Percentiles rank a stretch among this genome's conserved stretches.
Conservation (phyloP, 2,888 invertebrate genomes). For the Drosophila kuntzei region DNA sequence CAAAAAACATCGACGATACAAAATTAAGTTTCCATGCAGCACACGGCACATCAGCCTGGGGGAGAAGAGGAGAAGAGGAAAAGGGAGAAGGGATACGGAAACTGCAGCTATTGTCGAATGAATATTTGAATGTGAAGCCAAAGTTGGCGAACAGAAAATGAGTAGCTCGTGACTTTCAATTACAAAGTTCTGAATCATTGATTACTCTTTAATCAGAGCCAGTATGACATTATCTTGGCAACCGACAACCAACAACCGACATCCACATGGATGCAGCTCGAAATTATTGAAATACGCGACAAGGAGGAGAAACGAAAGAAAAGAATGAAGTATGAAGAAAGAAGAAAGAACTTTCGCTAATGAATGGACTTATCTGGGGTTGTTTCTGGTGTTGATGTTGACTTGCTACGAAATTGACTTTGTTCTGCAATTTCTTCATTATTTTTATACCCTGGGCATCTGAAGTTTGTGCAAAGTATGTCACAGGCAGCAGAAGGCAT, state of each 20-base stretch:
- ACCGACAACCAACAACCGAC: constrained; percentile 10
- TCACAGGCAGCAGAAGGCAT: no score
- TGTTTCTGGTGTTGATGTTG: background rate
- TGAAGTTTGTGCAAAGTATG: background rate
- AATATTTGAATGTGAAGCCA: constrained; percentile 54
- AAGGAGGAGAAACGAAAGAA: background rate
- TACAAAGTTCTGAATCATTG: constrained; percentile 55
- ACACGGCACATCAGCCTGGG: constrained; percentile 23
- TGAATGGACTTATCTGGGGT: constrained; percentile 1
- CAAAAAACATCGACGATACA: constrained; percentile 54
- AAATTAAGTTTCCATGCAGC: constrained; percentile 62
- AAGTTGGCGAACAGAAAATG: constrained; percentile 39
- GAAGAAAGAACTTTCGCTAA: constrained; percentile 9
- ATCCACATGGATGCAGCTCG: constrained; percentile 4
- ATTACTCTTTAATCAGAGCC: constrained; percentile 49
- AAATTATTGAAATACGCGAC: background rate
- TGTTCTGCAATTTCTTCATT: constrained; percentile 2
- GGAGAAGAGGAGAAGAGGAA: background rate
- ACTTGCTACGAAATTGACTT: constrained; percentile 2
- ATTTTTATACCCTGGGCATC: constrained; percentile 66
- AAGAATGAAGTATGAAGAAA: background rate
- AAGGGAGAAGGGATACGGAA: constrained; percentile 1
- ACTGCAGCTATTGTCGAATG: constrained; percentile 35
- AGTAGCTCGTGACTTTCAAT: constrained; percentile 59
- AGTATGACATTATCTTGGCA: constrained; percentile 34